A percentile compares a stretch with the other conserved stretches of the same genome.
These are phyloP conservation scores for Protonibea diacanthus DNA, from an alignment of 2,797 vertebrate genomes.

Conservation along the genomic window DNA sequence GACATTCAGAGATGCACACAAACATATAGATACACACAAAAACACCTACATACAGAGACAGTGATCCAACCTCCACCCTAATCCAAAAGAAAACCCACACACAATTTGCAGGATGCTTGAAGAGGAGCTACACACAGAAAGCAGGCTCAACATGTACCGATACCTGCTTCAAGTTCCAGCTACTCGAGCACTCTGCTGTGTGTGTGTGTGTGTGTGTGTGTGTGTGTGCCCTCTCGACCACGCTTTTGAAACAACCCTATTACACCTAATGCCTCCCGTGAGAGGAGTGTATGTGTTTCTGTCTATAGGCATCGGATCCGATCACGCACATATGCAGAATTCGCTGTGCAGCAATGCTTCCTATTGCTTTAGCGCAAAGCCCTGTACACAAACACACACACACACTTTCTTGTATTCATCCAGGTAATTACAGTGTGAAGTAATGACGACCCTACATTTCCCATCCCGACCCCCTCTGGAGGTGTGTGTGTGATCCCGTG, in stretches of 20 bases:
- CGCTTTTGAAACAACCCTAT: slow-evolving; percentile 18
- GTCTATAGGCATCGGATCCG: background rate
- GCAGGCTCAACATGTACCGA: background rate
- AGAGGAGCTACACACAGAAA: slow-evolving; percentile 12
- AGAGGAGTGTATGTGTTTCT: slow-evolving; percentile 5
- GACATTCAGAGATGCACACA: no score
- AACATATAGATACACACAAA: background rate
- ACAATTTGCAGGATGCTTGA: background rate
- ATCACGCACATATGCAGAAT: background rate
- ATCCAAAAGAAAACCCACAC: background rate
- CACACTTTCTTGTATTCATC: slow-evolving; percentile 6
- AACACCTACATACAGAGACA: background rate
- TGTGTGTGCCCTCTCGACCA: background rate
- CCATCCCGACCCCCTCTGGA: slow-evolving; percentile 48
- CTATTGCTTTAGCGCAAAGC: background rate
- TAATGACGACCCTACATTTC: slow-evolving; percentile 42
- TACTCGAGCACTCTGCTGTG: background rate
- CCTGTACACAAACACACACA: slow-evolving; percentile 16
- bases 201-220: background rate
- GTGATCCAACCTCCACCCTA: background rate
- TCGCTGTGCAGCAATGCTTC: background rate
- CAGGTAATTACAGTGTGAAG: slow-evolving; percentile 60
- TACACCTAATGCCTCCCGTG: slow-evolving; percentile 19
- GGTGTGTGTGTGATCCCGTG: slow-evolving; percentile 22
- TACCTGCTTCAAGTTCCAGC: slow-evolving; percentile 8